Evolutionary conservation across 2,888 invertebrate species (phyloP).

Genomic region (Podabrus alpinus): DNA sequence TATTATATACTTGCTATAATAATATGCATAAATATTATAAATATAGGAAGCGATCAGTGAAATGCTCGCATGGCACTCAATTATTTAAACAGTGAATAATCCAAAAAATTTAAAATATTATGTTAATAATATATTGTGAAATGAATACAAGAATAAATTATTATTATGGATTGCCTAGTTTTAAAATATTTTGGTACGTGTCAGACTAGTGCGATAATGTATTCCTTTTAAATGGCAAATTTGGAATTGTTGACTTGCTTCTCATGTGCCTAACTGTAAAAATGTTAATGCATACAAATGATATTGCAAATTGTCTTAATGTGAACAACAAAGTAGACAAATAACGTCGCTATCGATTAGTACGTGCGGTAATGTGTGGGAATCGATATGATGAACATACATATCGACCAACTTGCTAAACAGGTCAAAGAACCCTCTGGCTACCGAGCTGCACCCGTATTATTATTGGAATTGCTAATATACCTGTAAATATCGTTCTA

Average conservation of each 20-base stretch:
- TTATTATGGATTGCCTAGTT: not conserved
- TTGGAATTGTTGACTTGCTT: not conserved
- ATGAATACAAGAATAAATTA: not conserved
- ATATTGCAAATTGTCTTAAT: not conserved
- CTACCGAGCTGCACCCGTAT: slow-evolving; percentile 37
- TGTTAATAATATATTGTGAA: not conserved
- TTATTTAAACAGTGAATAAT: not conserved
- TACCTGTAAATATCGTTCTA: not conserved
- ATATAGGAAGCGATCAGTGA: not conserved
- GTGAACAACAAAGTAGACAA: slow-evolving; percentile 30
- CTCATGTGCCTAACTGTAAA: not conserved
- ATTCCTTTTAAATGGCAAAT: not conserved
- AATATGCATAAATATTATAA: not conserved
- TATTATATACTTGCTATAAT: not conserved
- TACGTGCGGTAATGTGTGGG: slow-evolving; percentile 47
- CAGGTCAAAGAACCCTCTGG: slow-evolving; percentile 48
- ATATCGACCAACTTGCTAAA: slow-evolving; percentile 46
- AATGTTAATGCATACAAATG: not conserved
- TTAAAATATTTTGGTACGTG: not conserved
- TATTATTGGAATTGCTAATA: slow-evolving; percentile 44
- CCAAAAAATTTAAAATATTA: not conserved
- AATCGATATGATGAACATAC: slow-evolving; percentile 42
- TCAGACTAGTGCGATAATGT: not conserved
- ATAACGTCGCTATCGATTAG: slow-evolving; percentile 36
- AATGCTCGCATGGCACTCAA: not conserved